phyloP scores from a whole-genome alignment of 1,140 invertebrate genomes.

The Hylyphantes graminicola region DNA sequence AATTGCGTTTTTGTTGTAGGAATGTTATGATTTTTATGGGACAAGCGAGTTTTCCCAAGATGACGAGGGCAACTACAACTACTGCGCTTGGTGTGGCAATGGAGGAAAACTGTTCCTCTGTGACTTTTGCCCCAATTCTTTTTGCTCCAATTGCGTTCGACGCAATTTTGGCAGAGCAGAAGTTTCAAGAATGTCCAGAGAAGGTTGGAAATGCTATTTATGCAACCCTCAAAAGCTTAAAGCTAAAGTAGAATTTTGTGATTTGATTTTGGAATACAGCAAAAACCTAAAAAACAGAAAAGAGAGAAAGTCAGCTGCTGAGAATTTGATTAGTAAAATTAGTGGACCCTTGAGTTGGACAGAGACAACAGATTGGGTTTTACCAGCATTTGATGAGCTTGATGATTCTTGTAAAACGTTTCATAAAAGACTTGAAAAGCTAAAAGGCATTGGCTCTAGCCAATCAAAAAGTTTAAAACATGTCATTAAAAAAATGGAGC shows the following conservation, averaged over 20 bases:
- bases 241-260: conserved; percentile 73
- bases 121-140: conserved; percentile 80
- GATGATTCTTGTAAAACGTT: conserved; percentile 29
- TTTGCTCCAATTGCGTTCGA: conserved; percentile 78
- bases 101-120: conserved; percentile 85
- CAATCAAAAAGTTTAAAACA: conserved; percentile 37
- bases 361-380: conserved; percentile 1
- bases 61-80: conserved; percentile 83
- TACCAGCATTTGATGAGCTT: conserved; percentile 11
- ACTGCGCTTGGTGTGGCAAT: conserved; percentile 92
- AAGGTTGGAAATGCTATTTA: conserved; percentile 86
- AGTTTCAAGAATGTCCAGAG: conserved; percentile 77
- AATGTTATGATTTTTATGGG: conserved; percentile 82
- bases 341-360: background rate
- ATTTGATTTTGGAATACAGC: conserved; percentile 42
- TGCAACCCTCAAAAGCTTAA: conserved; percentile 79
- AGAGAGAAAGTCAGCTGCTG: conserved; percentile 3
- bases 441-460: conserved; percentile 12
- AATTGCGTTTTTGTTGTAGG: conserved; percentile 66
- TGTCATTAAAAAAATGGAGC: conserved; percentile 44
- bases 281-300: background rate
- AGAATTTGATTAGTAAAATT: too few species aligned
- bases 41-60: conserved; percentile 81
- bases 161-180: conserved; percentile 80
- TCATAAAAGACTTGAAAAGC: conserved; percentile 23